These are phyloP conservation scores for Cygnus atratus DNA, from an alignment of 2,113 vertebrate genomes.

Conservation along the genomic window DNA sequence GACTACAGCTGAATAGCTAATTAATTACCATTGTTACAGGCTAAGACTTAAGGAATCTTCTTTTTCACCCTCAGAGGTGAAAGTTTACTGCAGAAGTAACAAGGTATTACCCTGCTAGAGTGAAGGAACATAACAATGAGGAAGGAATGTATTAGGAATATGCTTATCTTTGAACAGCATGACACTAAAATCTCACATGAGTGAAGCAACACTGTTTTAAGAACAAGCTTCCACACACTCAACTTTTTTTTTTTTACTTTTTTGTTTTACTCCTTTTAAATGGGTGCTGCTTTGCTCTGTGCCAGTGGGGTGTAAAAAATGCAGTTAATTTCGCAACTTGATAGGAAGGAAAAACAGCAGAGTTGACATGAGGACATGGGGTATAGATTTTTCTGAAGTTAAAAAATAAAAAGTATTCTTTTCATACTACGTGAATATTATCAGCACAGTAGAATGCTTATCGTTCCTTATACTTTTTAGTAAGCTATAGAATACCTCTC, in stretches of 20 bases:
- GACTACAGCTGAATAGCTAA: neutral
- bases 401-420: neutral
- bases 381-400: neutral
- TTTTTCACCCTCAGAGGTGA: neutral
- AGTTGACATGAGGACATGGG: neutral
- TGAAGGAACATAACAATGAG: neutral
- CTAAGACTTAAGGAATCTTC: neutral
- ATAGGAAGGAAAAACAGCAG: neutral
- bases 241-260: no score
- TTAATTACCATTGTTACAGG: neutral
- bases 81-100: neutral
- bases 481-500: neutral
- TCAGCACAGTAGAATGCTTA: neutral
- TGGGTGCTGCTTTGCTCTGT: neutral
- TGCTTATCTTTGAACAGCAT: neutral
- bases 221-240: rapidly evolving
- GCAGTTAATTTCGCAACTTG: neutral
- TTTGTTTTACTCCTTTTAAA: neutral
- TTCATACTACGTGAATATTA: neutral
- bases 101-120: neutral
- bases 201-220: neutral
- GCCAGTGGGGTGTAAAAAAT: neutral
- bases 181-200: neutral
- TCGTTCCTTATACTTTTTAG: neutral
- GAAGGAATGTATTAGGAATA: neutral